These are phyloP conservation scores for Formica exsecta DNA, from an alignment of 1,140 invertebrate genomes.

Conservation along the genomic window DNA sequence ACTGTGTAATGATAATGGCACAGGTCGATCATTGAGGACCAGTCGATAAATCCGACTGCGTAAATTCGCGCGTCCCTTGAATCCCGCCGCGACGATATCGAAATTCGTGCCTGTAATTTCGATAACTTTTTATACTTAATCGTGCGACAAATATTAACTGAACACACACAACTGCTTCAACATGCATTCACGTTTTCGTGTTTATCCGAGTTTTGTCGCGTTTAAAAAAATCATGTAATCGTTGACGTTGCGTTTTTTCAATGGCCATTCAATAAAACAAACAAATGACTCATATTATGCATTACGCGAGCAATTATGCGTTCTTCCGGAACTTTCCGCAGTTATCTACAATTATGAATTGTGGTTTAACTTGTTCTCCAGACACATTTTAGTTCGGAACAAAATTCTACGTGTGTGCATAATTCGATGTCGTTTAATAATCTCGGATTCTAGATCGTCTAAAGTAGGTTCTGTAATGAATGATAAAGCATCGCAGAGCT, in stretches of 20 bases:
- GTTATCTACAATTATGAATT: background rate
- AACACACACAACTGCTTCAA: background rate
- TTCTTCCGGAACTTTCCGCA: constrained; percentile 13
- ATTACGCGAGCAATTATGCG: background rate
- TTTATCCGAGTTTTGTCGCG: background rate
- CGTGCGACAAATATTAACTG: background rate
- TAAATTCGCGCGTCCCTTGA: constrained; percentile 68
- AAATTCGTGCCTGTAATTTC: constrained; percentile 1
- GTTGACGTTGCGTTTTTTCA: background rate
- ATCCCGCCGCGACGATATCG: constrained; percentile 28
- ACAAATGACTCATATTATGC: background rate
- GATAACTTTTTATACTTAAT: constrained; percentile 14
- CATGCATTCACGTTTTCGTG: background rate
- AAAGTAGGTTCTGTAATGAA: constrained; percentile 21
- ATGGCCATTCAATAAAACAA: constrained; percentile 13
- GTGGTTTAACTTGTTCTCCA: background rate
- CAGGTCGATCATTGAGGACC: constrained; percentile 69
- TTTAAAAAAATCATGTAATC: background rate
- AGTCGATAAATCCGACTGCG: constrained; percentile 77
- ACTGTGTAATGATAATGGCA: constrained; percentile 65
- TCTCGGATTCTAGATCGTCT: background rate
- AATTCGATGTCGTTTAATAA: background rate
- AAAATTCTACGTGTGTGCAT: background rate
- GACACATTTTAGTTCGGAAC: background rate
- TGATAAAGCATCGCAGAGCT: background rate